Evolutionary conservation across 1,140 invertebrate species (phyloP).

Genomic region (Drosophila setifemur): DNA sequence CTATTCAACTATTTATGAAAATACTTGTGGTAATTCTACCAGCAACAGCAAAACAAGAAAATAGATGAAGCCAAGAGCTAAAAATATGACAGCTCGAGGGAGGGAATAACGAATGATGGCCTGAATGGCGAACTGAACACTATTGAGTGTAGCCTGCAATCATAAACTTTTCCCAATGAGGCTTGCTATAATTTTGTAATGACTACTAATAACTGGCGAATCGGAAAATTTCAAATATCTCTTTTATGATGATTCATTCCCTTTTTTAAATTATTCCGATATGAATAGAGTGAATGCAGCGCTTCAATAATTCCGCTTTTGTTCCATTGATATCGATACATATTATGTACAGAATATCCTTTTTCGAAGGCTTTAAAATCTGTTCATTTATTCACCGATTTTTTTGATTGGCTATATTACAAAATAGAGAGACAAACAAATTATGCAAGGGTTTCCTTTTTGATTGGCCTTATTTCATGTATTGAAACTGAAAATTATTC

Average conservation of each 20-base stretch:
- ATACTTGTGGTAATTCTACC: slow-evolving; percentile 67
- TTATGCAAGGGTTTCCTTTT: too few relatives aligned
- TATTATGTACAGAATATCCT: too few relatives aligned
- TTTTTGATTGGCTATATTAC: too few relatives aligned
- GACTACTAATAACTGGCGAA: slow-evolving; percentile 9
- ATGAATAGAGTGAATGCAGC: too few relatives aligned
- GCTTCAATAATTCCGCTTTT: too few relatives aligned
- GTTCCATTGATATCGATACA: not conserved
- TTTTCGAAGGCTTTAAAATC: too few relatives aligned
- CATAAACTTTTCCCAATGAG: not conserved
- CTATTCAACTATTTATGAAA: slow-evolving; percentile 80
- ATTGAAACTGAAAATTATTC: too few relatives aligned
- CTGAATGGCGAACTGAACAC: slow-evolving; percentile 30
- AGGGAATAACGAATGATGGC: slow-evolving; percentile 8
- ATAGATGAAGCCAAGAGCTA: not conserved
- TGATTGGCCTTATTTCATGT: too few relatives aligned
- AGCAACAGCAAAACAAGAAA: slow-evolving; percentile 16
- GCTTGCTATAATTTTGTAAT: slow-evolving; percentile 20
- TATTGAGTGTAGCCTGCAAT: slow-evolving; percentile 12
- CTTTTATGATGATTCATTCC: not conserved
- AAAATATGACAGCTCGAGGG: not conserved
- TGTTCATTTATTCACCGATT: too few relatives aligned
- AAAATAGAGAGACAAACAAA: too few relatives aligned
- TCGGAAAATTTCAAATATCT: slow-evolving; percentile 20
- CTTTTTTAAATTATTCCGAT: too few relatives aligned